phyloP scores from a whole-genome alignment of 2,888 invertebrate genomes.

The Thereva unica region DNA sequence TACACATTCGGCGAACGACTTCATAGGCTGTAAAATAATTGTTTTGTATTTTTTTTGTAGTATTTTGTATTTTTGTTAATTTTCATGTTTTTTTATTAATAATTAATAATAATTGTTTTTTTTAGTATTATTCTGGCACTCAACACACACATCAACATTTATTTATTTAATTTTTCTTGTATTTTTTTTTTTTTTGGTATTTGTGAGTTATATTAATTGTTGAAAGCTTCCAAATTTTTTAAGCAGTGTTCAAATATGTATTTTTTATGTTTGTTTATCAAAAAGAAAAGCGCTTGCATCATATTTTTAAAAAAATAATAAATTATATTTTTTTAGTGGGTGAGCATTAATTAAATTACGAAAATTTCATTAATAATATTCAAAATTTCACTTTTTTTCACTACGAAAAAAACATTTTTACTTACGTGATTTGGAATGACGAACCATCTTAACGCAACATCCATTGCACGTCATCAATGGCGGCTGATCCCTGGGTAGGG shows the following conservation, averaged over 20 bases:
- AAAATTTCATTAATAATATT: neutral
- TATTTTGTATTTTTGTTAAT: neutral
- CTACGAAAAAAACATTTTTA: constrained; percentile 46
- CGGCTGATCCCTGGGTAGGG: constrained; percentile 83
- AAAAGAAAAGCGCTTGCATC: no score
- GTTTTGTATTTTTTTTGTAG: constrained; percentile 25
- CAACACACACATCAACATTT: no score
- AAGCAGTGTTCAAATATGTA: no score
- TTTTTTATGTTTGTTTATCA: no score
- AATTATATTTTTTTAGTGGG: neutral
- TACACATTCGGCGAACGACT: constrained; percentile 89
- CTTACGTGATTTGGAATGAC: constrained; percentile 88
- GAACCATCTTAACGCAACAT: constrained; percentile 94
- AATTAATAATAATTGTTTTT: neutral
- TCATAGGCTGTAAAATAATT: constrained; percentile 73
- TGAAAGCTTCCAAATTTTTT: no score
- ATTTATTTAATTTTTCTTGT: no score
- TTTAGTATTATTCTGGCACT: neutral
- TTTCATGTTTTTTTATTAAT: constrained; percentile 10
- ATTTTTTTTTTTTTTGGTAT: no score
- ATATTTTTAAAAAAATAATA: no score
- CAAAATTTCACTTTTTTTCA: constrained; percentile 10
- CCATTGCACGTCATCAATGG: constrained; percentile 88
- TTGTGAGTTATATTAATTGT: no score
- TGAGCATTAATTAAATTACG: neutral